Base-by-base conservation (phyloP, 2,888 invertebrate genomes). In the Oscheius myriophilus region DNA sequence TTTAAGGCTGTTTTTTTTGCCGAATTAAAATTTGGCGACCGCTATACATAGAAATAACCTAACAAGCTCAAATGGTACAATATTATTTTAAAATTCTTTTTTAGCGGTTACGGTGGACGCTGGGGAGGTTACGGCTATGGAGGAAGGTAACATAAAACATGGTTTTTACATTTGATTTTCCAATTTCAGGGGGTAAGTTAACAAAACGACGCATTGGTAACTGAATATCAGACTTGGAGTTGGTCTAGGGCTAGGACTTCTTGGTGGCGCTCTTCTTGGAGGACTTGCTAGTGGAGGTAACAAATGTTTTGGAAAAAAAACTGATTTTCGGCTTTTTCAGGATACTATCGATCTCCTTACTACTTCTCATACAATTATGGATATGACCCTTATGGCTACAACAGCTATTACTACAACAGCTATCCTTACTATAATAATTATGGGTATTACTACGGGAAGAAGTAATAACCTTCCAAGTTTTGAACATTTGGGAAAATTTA, bases 321-420 rank as follows among this genome's bases (percentile, higher is more conserved):
- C 0, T 6, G 18, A 2, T 49, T 18, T 3, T 18, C 18, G 9
- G 18, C 16, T 18, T 16, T 49, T 49, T 21, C n/a, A 23, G 16
- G 57, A 21, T 14, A 45, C 58, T 18, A 21, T 25, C 45, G 41
- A 43, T 33, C 33, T 25, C 54, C 54, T 4, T 54, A 54, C 54
- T 54, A 54, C 26, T 26, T 9, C 14, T 4, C 2, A 16, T 21
- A 54, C 39, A 16, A 39, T 25, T 23, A 25, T 21, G 23, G 45
- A 11, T 58, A 58, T n/a, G 23, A 58, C n/a, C 25, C 23, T 16
- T 39, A 42, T 21, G 54, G 54, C 23, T 41, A 42, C 41, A 18
- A 39, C 11, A 16, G 25, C 9, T 58, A 58, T 42, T 58, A 58
- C 45, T 43, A 58, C 42, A 42, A 58, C 16, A 43, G 45, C 43